phyloP scores from a whole-genome alignment of 92 coral and sea anemone genomes.

The Porites rus region DNA sequence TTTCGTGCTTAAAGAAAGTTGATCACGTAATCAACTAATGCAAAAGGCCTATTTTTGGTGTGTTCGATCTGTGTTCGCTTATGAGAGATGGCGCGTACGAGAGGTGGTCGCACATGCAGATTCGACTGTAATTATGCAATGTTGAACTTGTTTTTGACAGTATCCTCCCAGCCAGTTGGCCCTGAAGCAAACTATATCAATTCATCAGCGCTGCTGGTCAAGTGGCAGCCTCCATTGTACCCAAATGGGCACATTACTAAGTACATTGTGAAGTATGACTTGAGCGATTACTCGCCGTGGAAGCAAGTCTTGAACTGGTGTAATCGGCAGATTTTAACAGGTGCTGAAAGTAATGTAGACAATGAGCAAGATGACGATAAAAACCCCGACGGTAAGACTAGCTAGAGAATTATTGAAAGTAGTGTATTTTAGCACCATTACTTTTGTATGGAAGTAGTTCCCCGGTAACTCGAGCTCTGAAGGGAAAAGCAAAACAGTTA shows the following conservation, averaged over 20 bases:
- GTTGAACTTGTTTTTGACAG: conserved; percentile 41
- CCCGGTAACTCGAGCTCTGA: too few relatives aligned
- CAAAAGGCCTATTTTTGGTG: too few relatives aligned
- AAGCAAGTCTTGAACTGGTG: conserved; percentile 86
- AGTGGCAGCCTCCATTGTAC: conserved; percentile 90
- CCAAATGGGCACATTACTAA: conserved; percentile 94
- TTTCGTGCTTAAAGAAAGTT: too few relatives aligned
- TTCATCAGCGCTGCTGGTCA: conserved; percentile 78
- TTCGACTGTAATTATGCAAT: too few relatives aligned
- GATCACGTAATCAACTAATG: too few relatives aligned
- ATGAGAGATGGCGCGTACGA: too few relatives aligned
- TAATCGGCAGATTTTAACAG: conserved; percentile 62
- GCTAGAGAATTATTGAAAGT: too few relatives aligned
- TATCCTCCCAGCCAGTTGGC: conserved; percentile 89
- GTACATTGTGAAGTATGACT: conserved; percentile 72
- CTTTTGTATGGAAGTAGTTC: too few relatives aligned
- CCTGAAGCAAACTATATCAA: conserved; percentile 85
- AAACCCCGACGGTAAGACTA: conserved; percentile 48
- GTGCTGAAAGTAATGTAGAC: neutral
- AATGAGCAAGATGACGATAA: conserved; percentile 13
- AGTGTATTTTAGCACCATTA: too few relatives aligned
- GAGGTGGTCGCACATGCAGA: too few relatives aligned
- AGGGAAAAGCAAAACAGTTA: too few relatives aligned
- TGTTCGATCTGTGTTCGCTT: too few relatives aligned
- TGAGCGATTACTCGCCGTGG: conserved; percentile 82